These are phyloP conservation scores for Hirtodrosophila trivittata DNA, from an alignment of 2,888 invertebrate genomes.

Conservation along the genomic window DNA sequence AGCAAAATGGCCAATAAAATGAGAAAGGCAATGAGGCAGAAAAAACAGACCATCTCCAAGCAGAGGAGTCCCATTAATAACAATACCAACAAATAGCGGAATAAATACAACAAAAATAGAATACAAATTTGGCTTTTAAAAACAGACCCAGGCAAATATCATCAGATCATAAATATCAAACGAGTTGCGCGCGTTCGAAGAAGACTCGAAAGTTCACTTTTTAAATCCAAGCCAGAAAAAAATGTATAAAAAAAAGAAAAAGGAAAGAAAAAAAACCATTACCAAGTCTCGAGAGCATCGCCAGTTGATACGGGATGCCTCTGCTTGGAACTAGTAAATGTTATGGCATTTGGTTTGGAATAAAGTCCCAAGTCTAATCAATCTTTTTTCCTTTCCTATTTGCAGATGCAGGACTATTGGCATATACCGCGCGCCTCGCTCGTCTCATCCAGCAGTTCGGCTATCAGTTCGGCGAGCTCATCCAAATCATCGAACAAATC, in stretches of 20 bases:
- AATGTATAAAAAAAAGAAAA: constrained; percentile 22
- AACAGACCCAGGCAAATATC: constrained; percentile 51
- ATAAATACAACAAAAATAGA: constrained; percentile 12
- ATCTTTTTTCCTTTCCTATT: neutral
- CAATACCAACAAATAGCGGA: constrained; percentile 6
- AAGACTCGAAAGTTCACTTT: constrained; percentile 76
- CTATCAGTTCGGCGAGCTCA: constrained; percentile 77
- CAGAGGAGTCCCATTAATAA: constrained; percentile 55
- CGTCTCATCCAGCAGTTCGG: constrained; percentile 81
- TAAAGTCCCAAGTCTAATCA: neutral
- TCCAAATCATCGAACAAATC: constrained; percentile 80
- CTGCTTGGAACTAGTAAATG: constrained; percentile 4
- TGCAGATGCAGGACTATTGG: constrained; percentile 86
- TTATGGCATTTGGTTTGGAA: constrained; percentile 15
- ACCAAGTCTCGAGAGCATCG: neutral
- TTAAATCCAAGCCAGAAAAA: constrained; percentile 33
- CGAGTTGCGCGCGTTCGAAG: constrained; percentile 54
- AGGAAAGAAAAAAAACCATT: constrained; percentile 2
- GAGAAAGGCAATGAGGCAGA: constrained; percentile 67
- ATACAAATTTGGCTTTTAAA: constrained; percentile 50
- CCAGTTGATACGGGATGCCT: too few species aligned
- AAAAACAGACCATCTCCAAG: constrained; percentile 22
- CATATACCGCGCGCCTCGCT: constrained; percentile 93
- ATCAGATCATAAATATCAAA: constrained; percentile 70
- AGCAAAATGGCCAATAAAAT: constrained; percentile 47